Evolutionary conservation across 2,797 vertebrate species (phyloP).

Genomic region (Crenichthys baileyi): DNA sequence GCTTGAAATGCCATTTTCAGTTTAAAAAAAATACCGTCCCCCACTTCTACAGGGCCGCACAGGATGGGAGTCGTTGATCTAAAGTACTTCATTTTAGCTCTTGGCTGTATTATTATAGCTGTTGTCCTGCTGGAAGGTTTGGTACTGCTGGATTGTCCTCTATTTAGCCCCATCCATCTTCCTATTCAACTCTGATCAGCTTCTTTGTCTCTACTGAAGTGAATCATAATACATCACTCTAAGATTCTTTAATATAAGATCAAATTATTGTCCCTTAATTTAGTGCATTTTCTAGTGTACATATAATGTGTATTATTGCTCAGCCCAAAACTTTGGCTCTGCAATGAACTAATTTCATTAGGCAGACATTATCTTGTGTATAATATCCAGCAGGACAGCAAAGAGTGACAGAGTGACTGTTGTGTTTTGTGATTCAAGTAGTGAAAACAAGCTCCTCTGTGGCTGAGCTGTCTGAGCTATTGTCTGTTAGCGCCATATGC

Average conservation of each 20-base stretch:
- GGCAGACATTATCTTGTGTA: slow-evolving; percentile 14
- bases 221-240: neutral
- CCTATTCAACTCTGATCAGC: neutral
- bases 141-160: neutral
- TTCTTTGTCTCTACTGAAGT: neutral
- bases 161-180: neutral
- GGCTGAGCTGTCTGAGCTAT: slow-evolving; percentile 31
- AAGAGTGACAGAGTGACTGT: slow-evolving; percentile 5
- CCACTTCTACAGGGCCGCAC: neutral
- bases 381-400: slow-evolving; percentile 19
- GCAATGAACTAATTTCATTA: slow-evolving; percentile 15
- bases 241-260: neutral
- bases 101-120: neutral
- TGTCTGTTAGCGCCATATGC: slow-evolving; percentile 36
- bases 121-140: neutral
- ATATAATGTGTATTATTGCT: neutral
- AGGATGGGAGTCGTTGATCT: neutral
- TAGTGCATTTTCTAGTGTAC: neutral
- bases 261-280: neutral
- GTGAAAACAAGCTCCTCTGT: slow-evolving; percentile 27
- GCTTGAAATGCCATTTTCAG: no score
- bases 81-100: neutral
- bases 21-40: no score
- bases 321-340: slow-evolving; percentile 4
- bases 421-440: slow-evolving; percentile 35